These are phyloP conservation scores for Cassiopea xamachana DNA, from an alignment of 30 jellyfish, hydroid and myxozoan species.

Conservation along the genomic window DNA sequence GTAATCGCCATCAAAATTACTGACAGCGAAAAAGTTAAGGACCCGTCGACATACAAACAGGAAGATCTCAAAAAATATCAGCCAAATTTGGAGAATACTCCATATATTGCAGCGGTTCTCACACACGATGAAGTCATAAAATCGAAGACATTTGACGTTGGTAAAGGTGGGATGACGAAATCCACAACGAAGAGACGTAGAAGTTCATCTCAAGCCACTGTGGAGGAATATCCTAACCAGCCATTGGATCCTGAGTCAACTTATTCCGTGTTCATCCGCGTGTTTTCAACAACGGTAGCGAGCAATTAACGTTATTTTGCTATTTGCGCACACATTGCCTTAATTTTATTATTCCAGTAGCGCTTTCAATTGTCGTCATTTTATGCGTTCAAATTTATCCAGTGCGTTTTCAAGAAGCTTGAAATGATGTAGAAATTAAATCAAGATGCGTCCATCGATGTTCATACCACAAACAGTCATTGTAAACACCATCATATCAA, in stretches of 20 bases:
- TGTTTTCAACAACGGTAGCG: slow-evolving; percentile 32
- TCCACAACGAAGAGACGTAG: slow-evolving; percentile 2
- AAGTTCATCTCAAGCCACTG: slow-evolving; percentile 38
- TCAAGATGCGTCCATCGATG: too few species aligned
- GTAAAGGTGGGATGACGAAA: slow-evolving; percentile 46
- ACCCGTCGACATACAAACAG: slow-evolving; percentile 36
- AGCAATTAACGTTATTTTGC: neutral
- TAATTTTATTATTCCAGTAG: too few species aligned
- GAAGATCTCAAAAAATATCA: slow-evolving; percentile 37
- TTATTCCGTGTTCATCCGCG: slow-evolving; percentile 62
- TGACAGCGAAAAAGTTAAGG: neutral
- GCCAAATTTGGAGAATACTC: slow-evolving; percentile 35
- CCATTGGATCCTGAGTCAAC: slow-evolving; percentile 49
- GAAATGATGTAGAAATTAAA: too few species aligned
- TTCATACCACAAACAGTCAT: too few species aligned
- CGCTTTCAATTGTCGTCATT: too few species aligned
- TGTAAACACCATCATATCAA: too few species aligned
- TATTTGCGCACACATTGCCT: too few species aligned
- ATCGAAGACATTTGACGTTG: slow-evolving; percentile 23
- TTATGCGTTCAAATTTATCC: too few species aligned
- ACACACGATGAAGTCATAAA: slow-evolving; percentile 14
- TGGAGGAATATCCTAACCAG: slow-evolving; percentile 30
- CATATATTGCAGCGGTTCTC: slow-evolving; percentile 73
- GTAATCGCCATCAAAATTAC: slow-evolving; percentile 40
- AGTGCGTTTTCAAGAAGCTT: too few species aligned